Conservation (phyloP, 2,888 invertebrate species). For the Heliconius ismenius region DNA sequence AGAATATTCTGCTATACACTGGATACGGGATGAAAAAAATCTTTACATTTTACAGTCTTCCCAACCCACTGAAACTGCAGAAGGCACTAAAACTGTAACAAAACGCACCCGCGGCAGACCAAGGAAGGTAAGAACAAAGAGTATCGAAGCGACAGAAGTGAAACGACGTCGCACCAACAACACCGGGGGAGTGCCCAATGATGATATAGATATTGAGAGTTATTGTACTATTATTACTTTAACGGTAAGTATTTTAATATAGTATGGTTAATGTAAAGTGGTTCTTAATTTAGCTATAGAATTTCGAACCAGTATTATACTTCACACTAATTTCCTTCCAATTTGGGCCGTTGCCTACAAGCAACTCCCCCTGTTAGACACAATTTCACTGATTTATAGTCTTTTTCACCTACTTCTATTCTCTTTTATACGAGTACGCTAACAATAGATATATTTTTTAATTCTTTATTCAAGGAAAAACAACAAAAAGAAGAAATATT, state of each 20-base stretch:
- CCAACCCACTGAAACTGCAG: background rate
- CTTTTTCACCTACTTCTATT: too few relatives aligned
- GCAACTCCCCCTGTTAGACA: too few relatives aligned
- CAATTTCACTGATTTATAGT: too few relatives aligned
- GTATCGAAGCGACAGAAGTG: conserved; percentile 37
- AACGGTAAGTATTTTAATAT: conserved; percentile 35
- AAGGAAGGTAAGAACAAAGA: conserved; percentile 43
- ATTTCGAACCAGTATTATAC: too few relatives aligned
- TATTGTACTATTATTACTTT: conserved; percentile 44
- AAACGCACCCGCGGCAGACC: conserved; percentile 55
- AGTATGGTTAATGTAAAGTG: too few relatives aligned
- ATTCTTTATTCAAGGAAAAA: conserved; percentile 52
- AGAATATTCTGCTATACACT: too few relatives aligned
- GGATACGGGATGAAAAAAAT: too few relatives aligned
- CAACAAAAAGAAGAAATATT: conserved; percentile 68
- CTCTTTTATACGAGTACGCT: too few relatives aligned
- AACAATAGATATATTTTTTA: background rate
- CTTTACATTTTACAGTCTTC: background rate
- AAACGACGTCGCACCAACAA: conserved; percentile 52
- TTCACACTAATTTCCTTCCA: too few relatives aligned
- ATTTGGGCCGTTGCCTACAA: too few relatives aligned
- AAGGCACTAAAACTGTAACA: background rate
- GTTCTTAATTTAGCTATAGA: too few relatives aligned
- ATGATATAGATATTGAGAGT: conserved; percentile 53
- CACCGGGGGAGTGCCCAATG: conserved; percentile 55